Base-by-base conservation (phyloP, 2,888 invertebrate species). In the Linyphia triangularis region DNA sequence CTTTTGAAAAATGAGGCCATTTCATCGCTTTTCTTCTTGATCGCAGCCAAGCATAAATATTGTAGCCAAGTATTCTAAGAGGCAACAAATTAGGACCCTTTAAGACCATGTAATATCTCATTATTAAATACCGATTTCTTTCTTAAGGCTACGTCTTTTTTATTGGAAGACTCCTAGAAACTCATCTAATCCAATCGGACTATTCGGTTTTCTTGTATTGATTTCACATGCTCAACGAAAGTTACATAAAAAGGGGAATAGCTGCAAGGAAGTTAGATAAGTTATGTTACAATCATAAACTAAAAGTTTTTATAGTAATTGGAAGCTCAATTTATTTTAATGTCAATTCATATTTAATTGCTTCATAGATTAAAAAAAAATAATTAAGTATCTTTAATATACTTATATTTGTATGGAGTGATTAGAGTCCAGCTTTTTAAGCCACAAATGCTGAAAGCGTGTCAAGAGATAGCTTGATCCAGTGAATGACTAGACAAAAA, bases 171-270 rank as follows among this genome's bases (percentile, higher is more conserved):
- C 59, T 43, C 13, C 59, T 30, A 59, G 30, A 73, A 73, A 73
- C 61, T 40, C 61, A 24, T 59, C 37, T 61, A 77, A 77, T 77
- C 77, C 77, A 77, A 77, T 77, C 61, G 33, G 26, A 24, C 37
- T 40, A 59, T 40, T 61, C 63, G 61, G 63, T 61, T 61, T 77
- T 63, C 63, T 37, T 63, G 77, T 77, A 77, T 77, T 77, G 77
- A 77, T 77, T 77, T 77, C 77, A 40, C 37, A 77, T 61, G 63
- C 61, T 61, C 61, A 37, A 61, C 24, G 37, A 77, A 77, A 77
- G 77, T 63, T 77, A 37, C 77, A 77, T 77, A 51, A 43, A n/a
- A n/a, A 30, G 30, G 28, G n/a, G n/a, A 65, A 65, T 65, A 30
- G 65, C 65, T 3, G 28, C 28, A n/a, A 13, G 28, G 30, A 13